A percentile compares a stretch with the other conserved stretches of the same genome.
Conservation (phyloP, 2,113 vertebrate genomes). For the Zapus hudsonius region DNA sequence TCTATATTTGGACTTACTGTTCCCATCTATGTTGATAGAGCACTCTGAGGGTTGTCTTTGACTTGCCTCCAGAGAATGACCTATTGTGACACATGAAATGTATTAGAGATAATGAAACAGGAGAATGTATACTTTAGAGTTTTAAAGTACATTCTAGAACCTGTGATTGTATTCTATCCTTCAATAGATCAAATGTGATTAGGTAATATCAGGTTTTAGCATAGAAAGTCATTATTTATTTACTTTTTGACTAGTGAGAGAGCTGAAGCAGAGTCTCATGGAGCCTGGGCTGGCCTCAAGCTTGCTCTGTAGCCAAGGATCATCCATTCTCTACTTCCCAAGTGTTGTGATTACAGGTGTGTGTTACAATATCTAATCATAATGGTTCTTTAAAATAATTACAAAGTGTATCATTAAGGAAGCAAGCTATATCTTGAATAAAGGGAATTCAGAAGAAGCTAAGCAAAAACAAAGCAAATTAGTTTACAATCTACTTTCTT, state of each 20-base stretch:
- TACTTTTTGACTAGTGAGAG: no score
- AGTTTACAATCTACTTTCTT: neutral
- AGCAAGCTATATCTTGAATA: neutral
- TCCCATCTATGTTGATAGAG: neutral
- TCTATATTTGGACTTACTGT: neutral
- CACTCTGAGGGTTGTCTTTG: neutral
- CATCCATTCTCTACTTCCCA: neutral
- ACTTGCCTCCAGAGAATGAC: neutral
- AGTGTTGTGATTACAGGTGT: neutral
- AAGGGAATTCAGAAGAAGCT: conserved; percentile 27
- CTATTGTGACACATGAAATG: neutral
- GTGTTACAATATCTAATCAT: no score
- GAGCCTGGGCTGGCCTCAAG: neutral
- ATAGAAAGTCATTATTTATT: no score
- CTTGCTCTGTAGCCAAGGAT: neutral
- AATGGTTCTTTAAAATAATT: neutral
- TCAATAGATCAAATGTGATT: neutral
- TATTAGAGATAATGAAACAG: neutral
- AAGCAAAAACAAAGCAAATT: neutral
- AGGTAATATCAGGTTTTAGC: no score
- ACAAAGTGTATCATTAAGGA: neutral
- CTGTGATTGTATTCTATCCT: neutral
- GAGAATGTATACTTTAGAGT: neutral
- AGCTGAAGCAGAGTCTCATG: no score
- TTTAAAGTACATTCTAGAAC: conserved; percentile 14